Base-by-base conservation (phyloP, 2,797 vertebrate species). In the Diglossa cyanea region DNA sequence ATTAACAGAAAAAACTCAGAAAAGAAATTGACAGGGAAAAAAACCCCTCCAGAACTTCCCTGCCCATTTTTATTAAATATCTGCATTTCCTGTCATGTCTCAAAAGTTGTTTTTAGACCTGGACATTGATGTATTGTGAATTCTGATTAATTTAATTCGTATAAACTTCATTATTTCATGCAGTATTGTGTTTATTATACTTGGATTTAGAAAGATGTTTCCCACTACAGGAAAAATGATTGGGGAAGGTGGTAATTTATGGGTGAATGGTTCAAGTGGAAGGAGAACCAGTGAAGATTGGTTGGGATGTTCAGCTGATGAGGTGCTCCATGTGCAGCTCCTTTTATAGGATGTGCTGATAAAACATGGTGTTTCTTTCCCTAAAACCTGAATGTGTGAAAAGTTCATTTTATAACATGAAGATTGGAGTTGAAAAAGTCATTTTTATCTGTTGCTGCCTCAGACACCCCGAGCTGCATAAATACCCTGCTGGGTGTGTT, bases 331-430 rank as follows among this genome's bases (percentile, higher is more conserved):
- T 2, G 23, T 28, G 37, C 5, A 10, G 13, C 6, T 77, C 61
- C 75, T 30, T 66, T 8, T 33, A 9, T 17, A 48, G 47, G 24
- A 17, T 3, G 6, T 0, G 0, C 48, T 70, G 40, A 24, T 7
- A 66, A 70, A 93, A 76, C 0, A 1, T 25, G 73, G 9, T 25
- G 5, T 74, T 71, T 53, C 44, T 31, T 73, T 55, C 68, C 61
- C 65, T 77, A 14, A 33, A 17, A 55, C 5, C n/a, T 2, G 4
- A 37, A 17, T 0, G 4, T 65, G n/a, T 18, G n/a, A 65, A 76
- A 74, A 83, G 37, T 40, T 40, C 10, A 9, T 45, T 65, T 87
- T 40, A 3, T 37, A 37, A 28, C 5, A 7, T 4, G 44, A 74
- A 48, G 25, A 57, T 13, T 11, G 17, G 45, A 40, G 66, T 9